phyloP scores from a whole-genome alignment of 2,797 vertebrate genomes.

The Anguilla megastoma region DNA sequence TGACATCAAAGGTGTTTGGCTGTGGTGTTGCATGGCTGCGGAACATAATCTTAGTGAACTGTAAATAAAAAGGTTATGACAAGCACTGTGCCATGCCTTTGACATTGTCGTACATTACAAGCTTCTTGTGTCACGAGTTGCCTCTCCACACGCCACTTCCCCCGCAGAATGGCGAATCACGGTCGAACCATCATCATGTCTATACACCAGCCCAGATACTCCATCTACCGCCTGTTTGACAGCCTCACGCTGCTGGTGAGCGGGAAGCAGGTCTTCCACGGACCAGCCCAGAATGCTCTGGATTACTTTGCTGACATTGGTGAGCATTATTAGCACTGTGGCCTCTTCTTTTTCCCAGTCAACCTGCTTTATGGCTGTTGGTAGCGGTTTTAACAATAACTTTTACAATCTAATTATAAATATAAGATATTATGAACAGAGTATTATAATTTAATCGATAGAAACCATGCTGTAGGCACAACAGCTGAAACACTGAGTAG shows the following conservation, averaged over 20 bases:
- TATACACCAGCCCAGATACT: slow-evolving; percentile 92
- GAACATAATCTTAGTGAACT: background rate
- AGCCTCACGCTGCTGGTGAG: slow-evolving; percentile 81
- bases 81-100: background rate
- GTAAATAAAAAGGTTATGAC: background rate
- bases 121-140: background rate
- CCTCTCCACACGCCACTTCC: background rate
- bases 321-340: slow-evolving; percentile 56
- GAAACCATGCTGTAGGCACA: background rate
- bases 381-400: background rate
- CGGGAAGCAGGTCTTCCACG: slow-evolving; percentile 85
- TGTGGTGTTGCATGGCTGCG: background rate
- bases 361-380: background rate
- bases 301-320: slow-evolving; percentile 81
- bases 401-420: no score
- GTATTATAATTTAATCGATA: no score
- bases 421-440: no score
- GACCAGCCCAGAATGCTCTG: slow-evolving; percentile 75
- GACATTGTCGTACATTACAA: background rate
- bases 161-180: slow-evolving; percentile 79
- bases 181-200: slow-evolving; percentile 92
- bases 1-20: background rate
- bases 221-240: slow-evolving; percentile 91
- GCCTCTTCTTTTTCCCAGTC: background rate
- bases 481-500: background rate